Evolutionary conservation across 2,113 vertebrate genomes (phyloP), one percentile per base, ranked within the genome.

Genomic region (Seriola aureovittata): DNA sequence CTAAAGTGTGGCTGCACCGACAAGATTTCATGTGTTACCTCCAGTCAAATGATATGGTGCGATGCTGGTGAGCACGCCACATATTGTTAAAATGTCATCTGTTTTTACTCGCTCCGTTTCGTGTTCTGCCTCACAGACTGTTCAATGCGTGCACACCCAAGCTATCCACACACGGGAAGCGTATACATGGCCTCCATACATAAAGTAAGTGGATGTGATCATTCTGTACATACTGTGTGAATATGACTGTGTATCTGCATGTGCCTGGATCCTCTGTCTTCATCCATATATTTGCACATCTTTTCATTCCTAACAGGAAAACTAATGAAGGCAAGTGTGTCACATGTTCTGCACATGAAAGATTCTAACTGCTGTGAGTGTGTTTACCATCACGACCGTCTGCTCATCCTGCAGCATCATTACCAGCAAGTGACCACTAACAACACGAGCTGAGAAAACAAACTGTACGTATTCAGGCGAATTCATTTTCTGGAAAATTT

Each of bases 371-470:
- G 77, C 79, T 59, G n/a, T 38, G 72, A 75, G 76, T 72, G 75
- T 71, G 52, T 81, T 91, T 64, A 32, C 90, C 85, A 85, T 91
- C 84, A 86, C 91, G 88, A 91, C 89, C 1, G 62, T 75, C 72
- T 85, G 69, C 71, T 63, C 72, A 81, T 80, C 70, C 85, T 80
- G 78, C 90, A 75, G 76, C 78, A 84, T 81, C 86, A 75, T 55
- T 42, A 32, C 70, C 63, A 23, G 14, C 36, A 50, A 57, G 67
- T 78, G 79, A 75, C 64, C 66, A 23, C 60, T 62, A 54, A 79
- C 50, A 40, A 50, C 32, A 29, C 48, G 59, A 86, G 73, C 62
- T 42, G 65, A 77, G 75, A 42, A 75, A 54, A 80, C 36, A 66
- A 80, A 81, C 16, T 42, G 16, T 34, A 78, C 8, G 12, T 14